phyloP scores from a whole-genome alignment of 2,888 invertebrate species.

The Eupithecia vulgata region DNA sequence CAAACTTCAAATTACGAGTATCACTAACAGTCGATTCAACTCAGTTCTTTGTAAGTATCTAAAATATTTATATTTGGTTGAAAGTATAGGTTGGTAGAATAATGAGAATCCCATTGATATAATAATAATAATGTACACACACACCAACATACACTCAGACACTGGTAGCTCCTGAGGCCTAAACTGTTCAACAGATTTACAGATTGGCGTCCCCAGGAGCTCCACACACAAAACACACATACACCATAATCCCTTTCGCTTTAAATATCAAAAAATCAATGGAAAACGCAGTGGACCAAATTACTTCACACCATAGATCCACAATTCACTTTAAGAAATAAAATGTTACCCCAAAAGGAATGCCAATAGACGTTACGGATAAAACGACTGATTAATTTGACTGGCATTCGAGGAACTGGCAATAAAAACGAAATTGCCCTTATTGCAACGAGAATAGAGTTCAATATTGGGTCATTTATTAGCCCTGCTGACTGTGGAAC shows the following conservation, averaged over 20 bases:
- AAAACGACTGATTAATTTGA: conserved; percentile 50
- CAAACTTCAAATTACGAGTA: neutral
- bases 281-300: conserved; percentile 17
- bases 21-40: neutral
- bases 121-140: too few relatives aligned
- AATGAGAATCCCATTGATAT: neutral
- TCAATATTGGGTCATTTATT: conserved; percentile 39
- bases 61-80: neutral
- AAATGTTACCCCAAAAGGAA: conserved; percentile 44
- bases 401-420: conserved; percentile 46
- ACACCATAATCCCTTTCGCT: too few relatives aligned
- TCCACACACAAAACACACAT: too few relatives aligned
- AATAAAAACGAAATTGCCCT: conserved; percentile 38
- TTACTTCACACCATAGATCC: conserved; percentile 36
- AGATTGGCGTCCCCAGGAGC: too few relatives aligned
- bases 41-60: neutral
- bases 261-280: neutral
- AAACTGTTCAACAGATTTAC: too few relatives aligned
- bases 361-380: conserved; percentile 46
- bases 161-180: too few relatives aligned
- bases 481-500: conserved; percentile 36
- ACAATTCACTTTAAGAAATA: conserved; percentile 47
- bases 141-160: too few relatives aligned
- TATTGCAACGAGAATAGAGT: conserved; percentile 38
- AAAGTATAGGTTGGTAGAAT: too few relatives aligned